A percentile compares a stretch with the other conserved stretches of the same genome.
These are phyloP conservation scores for Apamea sordens DNA, from an alignment of 2,888 invertebrate genomes.

Conservation along the genomic window DNA sequence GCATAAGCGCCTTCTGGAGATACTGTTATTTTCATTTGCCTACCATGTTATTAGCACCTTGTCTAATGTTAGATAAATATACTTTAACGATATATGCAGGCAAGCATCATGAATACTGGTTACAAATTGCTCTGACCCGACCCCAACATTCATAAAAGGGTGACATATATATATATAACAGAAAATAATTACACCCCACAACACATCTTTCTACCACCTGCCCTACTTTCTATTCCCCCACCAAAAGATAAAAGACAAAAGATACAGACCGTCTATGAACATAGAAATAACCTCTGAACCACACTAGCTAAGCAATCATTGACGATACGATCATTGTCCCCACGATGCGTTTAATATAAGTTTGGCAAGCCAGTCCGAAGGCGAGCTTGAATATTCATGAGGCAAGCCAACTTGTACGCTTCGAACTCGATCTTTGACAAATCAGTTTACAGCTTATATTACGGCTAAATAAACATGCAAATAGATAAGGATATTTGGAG, in stretches of 20 bases:
- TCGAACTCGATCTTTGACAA: conserved; percentile 64
- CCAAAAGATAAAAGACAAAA: conserved; percentile 28
- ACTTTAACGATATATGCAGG: not conserved
- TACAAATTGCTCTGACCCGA: not conserved
- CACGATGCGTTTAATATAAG: conserved; percentile 74
- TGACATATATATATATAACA: not conserved
- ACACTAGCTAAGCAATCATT: conserved; percentile 51
- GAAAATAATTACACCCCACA: not conserved
- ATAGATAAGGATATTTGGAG: conserved; percentile 41
- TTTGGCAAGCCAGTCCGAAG: conserved; percentile 69
- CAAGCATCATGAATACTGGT: not conserved
- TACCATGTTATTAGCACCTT: no score
- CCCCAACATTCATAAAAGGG: not conserved
- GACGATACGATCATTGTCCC: conserved; percentile 58
- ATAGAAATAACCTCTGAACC: conserved; percentile 24
- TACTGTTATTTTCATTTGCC: no score
- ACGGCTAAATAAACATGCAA: conserved; percentile 63
- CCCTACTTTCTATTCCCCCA: not conserved
- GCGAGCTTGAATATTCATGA: conserved; percentile 75
- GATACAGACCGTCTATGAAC: conserved; percentile 11
- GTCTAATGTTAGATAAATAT: no score
- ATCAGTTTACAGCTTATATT: conserved; percentile 67
- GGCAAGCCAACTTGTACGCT: conserved; percentile 59
- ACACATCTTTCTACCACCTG: not conserved
- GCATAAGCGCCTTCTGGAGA: no score